phyloP scores from a whole-genome alignment of 2,113 vertebrate species.

The Sprattus sprattus region DNA sequence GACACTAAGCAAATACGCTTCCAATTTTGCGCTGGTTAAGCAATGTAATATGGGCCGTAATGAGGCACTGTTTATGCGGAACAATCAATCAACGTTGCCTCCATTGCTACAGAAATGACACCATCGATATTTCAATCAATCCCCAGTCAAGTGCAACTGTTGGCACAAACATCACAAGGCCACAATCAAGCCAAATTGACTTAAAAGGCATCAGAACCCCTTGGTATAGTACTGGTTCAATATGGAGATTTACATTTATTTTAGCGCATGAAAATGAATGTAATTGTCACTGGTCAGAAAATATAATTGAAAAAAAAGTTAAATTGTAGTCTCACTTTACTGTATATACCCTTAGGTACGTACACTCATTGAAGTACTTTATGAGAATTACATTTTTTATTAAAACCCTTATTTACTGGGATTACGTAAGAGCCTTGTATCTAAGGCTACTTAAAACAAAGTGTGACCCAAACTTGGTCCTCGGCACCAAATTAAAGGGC shows the following conservation, averaged over 20 bases:
- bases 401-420: conserved; percentile 9
- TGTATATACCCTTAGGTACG: not conserved
- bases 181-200: not conserved
- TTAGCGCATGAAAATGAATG: not conserved
- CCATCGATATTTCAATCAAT: conserved; percentile 16
- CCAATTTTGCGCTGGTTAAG: conserved; percentile 59
- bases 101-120: conserved; percentile 16
- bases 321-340: not conserved
- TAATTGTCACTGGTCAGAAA: too few relatives aligned
- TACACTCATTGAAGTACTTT: not conserved
- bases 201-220: not conserved
- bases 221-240: not conserved
- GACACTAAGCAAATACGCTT: conserved; percentile 44
- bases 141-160: conserved; percentile 15
- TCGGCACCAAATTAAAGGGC: conserved; percentile 6
- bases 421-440: conserved; percentile 2
- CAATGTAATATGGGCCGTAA: conserved; percentile 17
- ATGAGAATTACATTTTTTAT: conserved; percentile 12
- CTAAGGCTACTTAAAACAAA: not conserved
- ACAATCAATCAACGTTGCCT: conserved; percentile 17
- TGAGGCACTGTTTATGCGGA: conserved; percentile 15
- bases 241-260: not conserved
- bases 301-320: not conserved
- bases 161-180: not conserved
- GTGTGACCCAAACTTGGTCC: not conserved